These are phyloP conservation scores for Rhinella marina DNA, from an alignment of 2,797 vertebrate genomes.

Conservation along the genomic window DNA sequence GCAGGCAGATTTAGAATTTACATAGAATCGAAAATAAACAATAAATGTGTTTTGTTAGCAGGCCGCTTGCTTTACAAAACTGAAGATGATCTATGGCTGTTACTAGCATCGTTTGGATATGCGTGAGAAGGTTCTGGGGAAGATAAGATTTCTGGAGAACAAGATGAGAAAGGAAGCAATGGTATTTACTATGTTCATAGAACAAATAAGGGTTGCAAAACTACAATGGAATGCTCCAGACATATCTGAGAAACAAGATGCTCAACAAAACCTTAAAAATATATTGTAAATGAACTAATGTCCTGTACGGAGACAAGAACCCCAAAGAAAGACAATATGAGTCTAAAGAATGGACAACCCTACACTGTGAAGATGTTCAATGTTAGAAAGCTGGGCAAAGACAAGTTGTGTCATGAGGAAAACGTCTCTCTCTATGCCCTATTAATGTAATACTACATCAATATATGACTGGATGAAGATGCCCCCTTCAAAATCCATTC, in stretches of 20 bases:
- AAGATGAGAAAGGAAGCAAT: not conserved
- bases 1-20: not conserved
- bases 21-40: not conserved
- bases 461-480: too few relatives aligned
- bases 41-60: not conserved
- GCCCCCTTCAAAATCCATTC: too few relatives aligned
- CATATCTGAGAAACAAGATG: not conserved
- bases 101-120: not conserved
- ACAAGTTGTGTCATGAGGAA: too few relatives aligned
- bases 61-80: not conserved
- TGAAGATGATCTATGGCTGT: not conserved
- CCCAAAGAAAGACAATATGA: not conserved
- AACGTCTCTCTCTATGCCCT: too few relatives aligned
- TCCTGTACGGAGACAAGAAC: not conserved
- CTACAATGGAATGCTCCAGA: not conserved
- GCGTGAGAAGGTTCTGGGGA: not conserved
- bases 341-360: not conserved
- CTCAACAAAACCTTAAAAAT: not conserved
- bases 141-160: slow-evolving; percentile 1
- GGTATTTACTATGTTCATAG: not conserved
- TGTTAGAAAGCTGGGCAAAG: too few relatives aligned
- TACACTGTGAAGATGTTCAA: too few relatives aligned
- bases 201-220: slow-evolving; percentile 1
- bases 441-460: too few relatives aligned
- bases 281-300: not conserved